Percentiles rank a stretch among this genome's conserved stretches.
phyloP scores from a whole-genome alignment of 2,113 vertebrate genomes.

The Tretioscincus oriximinensis region DNA sequence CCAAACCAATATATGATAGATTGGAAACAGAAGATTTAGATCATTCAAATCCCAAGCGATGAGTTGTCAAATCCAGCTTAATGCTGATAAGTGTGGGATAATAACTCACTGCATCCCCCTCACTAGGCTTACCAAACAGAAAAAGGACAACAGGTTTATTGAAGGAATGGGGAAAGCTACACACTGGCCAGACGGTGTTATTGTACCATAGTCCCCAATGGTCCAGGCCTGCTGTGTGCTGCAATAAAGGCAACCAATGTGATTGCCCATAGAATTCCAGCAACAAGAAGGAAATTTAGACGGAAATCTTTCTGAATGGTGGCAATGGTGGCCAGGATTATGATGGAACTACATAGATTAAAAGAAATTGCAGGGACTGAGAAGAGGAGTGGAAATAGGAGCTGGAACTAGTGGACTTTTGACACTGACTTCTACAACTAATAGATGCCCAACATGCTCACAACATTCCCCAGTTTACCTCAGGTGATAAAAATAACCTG shows the following conservation, averaged over 20 bases:
- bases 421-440: background rate
- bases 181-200: conserved; percentile 26
- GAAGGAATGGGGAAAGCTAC: conserved; percentile 20
- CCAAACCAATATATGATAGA: conserved; percentile 43
- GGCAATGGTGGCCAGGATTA: background rate
- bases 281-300: conserved; percentile 39
- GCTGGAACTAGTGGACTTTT: background rate
- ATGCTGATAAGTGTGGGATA: conserved; percentile 63
- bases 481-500: background rate
- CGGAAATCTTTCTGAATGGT: background rate
- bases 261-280: conserved; percentile 17
- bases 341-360: conserved; percentile 4
- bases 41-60: conserved; percentile 66
- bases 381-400: conserved; percentile 1
- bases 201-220: conserved; percentile 28
- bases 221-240: conserved; percentile 31
- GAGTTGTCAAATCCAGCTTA: conserved; percentile 69
- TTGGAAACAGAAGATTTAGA: conserved; percentile 64
- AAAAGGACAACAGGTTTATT: conserved; percentile 15
- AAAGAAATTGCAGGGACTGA: conserved; percentile 34
- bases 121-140: conserved; percentile 9
- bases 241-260: conserved; percentile 14
- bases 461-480: conserved; percentile 1
- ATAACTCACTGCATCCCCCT: conserved; percentile 52
- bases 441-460: conserved; percentile 3